Conservation (phyloP, 2,888 invertebrate species). For the Drosophila hamatofila region DNA sequence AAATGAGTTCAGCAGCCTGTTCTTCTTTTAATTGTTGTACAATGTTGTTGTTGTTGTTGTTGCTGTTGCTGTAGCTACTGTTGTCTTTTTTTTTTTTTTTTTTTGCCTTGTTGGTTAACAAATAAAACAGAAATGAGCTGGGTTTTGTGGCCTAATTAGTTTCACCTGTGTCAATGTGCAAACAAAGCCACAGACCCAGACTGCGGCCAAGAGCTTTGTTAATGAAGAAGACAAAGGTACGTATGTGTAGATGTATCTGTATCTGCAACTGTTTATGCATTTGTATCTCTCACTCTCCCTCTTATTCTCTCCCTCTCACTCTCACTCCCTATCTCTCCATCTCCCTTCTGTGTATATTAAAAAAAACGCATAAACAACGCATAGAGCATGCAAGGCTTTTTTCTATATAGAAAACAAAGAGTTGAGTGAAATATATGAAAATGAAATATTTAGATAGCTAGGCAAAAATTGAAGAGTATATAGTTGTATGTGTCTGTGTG, state of each 20-base stretch:
- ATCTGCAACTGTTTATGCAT: constrained; percentile 15
- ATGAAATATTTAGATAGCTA: constrained; percentile 39
- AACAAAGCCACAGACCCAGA: constrained; percentile 62
- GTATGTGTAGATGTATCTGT: constrained; percentile 11
- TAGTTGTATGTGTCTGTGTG: background rate
- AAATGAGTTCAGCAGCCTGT: constrained; percentile 73
- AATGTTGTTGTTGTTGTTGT: constrained; percentile 37
- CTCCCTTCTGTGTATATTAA: constrained; percentile 5
- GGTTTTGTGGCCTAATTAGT: constrained; percentile 81
- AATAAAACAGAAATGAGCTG: constrained; percentile 80
- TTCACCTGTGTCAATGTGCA: constrained; percentile 80
- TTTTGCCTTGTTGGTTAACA: constrained; percentile 74
- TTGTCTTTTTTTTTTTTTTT: constrained; percentile 13
- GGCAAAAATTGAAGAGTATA: constrained; percentile 12
- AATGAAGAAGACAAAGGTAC: constrained; percentile 61
- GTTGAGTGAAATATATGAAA: constrained; percentile 21
- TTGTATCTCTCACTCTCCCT: background rate
- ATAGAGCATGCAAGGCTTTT: constrained; percentile 20
- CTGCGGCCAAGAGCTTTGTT: constrained; percentile 53
- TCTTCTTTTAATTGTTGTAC: constrained; percentile 67
- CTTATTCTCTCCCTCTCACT: background rate
- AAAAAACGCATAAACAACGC: constrained; percentile 37
- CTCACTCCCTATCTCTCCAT: background rate
- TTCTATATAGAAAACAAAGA: constrained; percentile 21
- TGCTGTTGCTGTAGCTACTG: constrained; percentile 25